phyloP scores from a whole-genome alignment of 2,113 vertebrate genomes.

The Trogon surrucura region DNA sequence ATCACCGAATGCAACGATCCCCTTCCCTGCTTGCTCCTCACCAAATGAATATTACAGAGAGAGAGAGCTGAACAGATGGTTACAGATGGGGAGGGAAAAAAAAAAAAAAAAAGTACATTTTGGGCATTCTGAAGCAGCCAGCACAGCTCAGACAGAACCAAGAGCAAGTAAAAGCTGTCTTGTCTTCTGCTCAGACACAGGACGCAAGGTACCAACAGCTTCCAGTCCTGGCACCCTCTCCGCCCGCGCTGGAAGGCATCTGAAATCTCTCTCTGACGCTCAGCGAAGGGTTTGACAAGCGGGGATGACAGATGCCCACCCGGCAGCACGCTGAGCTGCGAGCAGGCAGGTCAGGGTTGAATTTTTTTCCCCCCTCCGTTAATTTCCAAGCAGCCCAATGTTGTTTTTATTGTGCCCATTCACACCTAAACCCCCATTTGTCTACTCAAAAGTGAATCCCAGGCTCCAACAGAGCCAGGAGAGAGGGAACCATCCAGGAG shows the following conservation, averaged over 20 bases:
- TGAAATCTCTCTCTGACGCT: neutral
- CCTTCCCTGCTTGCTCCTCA: neutral
- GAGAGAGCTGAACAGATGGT: neutral
- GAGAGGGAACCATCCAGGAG: neutral
- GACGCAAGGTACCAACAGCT: neutral
- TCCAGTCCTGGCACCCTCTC: neutral
- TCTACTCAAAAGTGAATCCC: neutral
- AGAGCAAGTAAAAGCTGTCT: neutral
- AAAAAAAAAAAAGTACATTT: neutral
- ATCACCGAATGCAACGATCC: neutral
- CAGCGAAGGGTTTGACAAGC: neutral
- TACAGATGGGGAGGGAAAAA: neutral
- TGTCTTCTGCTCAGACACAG: neutral
- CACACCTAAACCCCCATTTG: slow-evolving; percentile 19
- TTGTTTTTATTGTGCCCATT: slow-evolving; percentile 12
- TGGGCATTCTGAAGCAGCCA: neutral
- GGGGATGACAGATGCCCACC: neutral
- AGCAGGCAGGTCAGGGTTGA: neutral
- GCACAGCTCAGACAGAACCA: neutral
- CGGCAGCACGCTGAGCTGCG: neutral
- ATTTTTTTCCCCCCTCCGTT: neutral
- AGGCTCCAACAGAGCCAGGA: neutral
- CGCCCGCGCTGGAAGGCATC: neutral
- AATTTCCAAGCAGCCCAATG: neutral
- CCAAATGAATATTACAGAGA: neutral